phyloP scores from a whole-genome alignment of 1,140 invertebrate genomes.

The Anthonomus grandis region DNA sequence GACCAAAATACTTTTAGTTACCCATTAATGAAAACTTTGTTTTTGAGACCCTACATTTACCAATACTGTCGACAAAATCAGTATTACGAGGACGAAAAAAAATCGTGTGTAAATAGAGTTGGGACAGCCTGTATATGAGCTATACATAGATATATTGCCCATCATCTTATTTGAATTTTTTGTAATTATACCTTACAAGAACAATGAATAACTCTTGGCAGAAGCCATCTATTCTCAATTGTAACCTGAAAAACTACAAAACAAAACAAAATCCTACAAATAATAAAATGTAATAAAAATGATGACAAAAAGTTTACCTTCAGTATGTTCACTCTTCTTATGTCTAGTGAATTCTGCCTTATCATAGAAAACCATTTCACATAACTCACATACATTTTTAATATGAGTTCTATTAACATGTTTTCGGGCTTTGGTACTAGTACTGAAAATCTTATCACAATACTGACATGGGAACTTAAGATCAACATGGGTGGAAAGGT shows the following conservation, averaged over 20 bases:
- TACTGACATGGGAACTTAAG: slow-evolving; percentile 39
- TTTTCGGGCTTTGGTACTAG: slow-evolving; percentile 35
- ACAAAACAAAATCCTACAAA: neutral
- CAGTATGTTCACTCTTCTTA: slow-evolving; percentile 23
- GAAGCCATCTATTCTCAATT: too few species aligned
- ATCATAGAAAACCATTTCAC: slow-evolving; percentile 33
- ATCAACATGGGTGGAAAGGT: slow-evolving; percentile 34
- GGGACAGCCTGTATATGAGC: too few species aligned
- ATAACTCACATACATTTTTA: slow-evolving; percentile 34
- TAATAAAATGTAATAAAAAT: neutral
- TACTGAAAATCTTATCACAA: slow-evolving; percentile 35
- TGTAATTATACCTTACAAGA: too few species aligned
- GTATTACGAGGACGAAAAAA: too few species aligned
- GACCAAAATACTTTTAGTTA: too few species aligned
- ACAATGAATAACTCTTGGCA: too few species aligned
- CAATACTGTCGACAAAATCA: too few species aligned
- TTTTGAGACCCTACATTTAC: too few species aligned
- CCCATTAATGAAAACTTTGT: too few species aligned
- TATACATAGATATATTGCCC: too few species aligned
- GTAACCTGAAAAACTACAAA: neutral
- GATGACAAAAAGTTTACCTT: slow-evolving; percentile 18
- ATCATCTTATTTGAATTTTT: too few species aligned
- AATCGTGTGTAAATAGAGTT: too few species aligned
- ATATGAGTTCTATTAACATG: slow-evolving; percentile 37
- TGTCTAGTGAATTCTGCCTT: slow-evolving; percentile 24